Conservation (phyloP, 2,888 invertebrate genomes). For the Lordiphosa fenestrarum region DNA sequence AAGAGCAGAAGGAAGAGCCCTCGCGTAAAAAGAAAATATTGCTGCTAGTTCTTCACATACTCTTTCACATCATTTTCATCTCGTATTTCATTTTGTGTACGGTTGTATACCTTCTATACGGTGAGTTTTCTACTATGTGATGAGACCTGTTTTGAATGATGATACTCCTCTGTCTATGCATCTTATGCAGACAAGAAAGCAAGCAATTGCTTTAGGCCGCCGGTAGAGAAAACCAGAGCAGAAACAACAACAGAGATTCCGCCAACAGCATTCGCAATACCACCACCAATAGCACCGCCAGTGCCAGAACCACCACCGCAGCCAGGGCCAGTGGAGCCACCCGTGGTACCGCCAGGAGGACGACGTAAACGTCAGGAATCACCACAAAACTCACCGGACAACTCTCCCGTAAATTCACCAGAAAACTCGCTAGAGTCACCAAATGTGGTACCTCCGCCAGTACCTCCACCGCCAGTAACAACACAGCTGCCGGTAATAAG, state of each 20-base stretch:
- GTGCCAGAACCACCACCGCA: no score
- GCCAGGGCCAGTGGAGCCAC: no score
- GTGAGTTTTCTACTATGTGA: conserved; percentile 12
- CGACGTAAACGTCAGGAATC: no score
- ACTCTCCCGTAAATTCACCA: no score
- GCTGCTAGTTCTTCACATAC: conserved; percentile 1
- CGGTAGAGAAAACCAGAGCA: no score
- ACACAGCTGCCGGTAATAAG: neutral
- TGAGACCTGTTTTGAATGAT: neutral
- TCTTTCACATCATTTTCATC: conserved; percentile 34
- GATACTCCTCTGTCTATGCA: neutral
- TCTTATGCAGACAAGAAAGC: neutral
- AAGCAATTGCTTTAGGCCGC: neutral
- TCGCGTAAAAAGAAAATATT: neutral
- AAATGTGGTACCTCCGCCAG: no score
- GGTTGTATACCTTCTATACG: conserved; percentile 2
- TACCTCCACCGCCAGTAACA: neutral
- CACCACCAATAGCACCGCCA: no score
- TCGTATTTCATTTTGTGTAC: conserved; percentile 29
- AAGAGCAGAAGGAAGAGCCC: neutral
- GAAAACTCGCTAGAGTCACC: no score
- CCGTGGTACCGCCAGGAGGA: no score
- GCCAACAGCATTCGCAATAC: no score
- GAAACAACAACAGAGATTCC: no score
- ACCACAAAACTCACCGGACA: no score